These are phyloP conservation scores for Phoeniculus purpureus DNA, from an alignment of 2,797 vertebrate genomes.

Conservation along the genomic window DNA sequence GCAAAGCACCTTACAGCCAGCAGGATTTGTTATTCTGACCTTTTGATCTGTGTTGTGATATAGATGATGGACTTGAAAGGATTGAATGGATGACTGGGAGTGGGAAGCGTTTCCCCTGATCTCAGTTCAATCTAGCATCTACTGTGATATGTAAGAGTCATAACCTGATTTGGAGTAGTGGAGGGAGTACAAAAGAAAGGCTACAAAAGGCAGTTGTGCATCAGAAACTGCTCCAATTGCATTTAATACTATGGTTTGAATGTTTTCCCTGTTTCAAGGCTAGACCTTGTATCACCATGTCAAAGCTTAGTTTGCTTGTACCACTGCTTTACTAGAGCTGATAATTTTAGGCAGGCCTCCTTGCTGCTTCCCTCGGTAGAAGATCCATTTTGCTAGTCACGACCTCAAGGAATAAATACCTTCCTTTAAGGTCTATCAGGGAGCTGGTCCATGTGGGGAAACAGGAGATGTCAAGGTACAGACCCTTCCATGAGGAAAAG, in stretches of 20 bases:
- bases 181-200: neutral
- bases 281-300: neutral
- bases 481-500: neutral
- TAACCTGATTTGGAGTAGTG: conserved; percentile 8
- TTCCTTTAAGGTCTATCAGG: neutral
- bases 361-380: neutral
- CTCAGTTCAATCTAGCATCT: conserved; percentile 14
- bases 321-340: neutral
- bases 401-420: neutral
- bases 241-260: neutral
- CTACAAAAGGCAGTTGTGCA: neutral
- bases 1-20: neutral
- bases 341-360: neutral
- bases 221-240: neutral
- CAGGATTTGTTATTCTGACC: neutral
- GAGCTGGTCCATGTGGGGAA: neutral
- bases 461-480: neutral
- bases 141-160: neutral
- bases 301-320: neutral
- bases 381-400: neutral
- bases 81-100: neutral
- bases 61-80: neutral
- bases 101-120: neutral
- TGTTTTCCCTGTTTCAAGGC: neutral
- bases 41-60: neutral